These are phyloP conservation scores for Drosophila tristis DNA, from an alignment of 1,140 invertebrate genomes.

Conservation along the genomic window DNA sequence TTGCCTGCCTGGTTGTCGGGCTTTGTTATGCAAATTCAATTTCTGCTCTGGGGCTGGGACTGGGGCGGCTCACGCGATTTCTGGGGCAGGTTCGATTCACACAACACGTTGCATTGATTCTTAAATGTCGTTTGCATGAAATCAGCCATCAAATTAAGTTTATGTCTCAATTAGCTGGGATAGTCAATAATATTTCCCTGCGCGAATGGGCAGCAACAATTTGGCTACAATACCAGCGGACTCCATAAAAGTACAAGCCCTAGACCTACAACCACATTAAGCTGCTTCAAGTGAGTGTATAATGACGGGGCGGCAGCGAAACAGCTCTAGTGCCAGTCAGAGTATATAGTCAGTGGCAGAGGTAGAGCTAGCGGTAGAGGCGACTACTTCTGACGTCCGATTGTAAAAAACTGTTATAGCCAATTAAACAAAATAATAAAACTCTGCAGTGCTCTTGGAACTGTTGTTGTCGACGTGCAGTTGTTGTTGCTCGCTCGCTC, in stretches of 20 bases:
- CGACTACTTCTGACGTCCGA: constrained; percentile 42
- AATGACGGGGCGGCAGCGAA: constrained; percentile 17
- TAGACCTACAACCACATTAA: constrained; percentile 32
- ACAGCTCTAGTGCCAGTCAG: not conserved
- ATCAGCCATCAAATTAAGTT: constrained; percentile 64
- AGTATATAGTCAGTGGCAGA: not conserved
- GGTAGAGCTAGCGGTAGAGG: not conserved
- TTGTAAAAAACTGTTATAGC: constrained; percentile 77
- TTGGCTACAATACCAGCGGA: constrained; percentile 61
- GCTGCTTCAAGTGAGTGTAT: constrained; percentile 23
- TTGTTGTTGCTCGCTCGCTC: no score
- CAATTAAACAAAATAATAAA: constrained; percentile 83
- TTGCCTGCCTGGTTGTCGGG: not conserved
- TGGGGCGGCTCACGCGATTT: constrained; percentile 41
- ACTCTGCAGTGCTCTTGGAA: constrained; percentile 47
- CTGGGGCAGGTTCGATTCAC: constrained; percentile 21
- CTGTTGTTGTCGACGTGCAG: constrained; percentile 6
- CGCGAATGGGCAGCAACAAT: constrained; percentile 50
- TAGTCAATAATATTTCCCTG: constrained; percentile 59
- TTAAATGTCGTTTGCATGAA: constrained; percentile 59
- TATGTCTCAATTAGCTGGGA: constrained; percentile 77
- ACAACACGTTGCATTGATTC: constrained; percentile 60
- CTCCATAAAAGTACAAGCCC: constrained; percentile 50
- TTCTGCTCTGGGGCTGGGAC: constrained; percentile 3
- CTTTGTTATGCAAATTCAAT: constrained; percentile 52